Evolutionary conservation across 92 coral and sea anemone genomes (phyloP).

Genomic region (Scolanthus callimorphus): DNA sequence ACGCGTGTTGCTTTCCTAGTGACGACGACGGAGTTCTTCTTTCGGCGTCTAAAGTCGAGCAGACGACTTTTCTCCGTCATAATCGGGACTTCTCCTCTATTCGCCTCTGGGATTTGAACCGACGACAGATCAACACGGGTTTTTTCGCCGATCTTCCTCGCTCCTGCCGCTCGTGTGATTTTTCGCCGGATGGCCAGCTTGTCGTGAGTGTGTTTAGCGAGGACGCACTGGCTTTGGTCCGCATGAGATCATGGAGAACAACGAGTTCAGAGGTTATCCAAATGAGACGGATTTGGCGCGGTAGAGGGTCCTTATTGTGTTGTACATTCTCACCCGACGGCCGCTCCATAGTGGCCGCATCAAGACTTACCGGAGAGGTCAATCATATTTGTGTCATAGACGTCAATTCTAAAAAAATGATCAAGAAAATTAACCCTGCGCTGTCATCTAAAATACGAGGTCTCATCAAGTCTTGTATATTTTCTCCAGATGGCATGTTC

Average conservation of each 20-base stretch:
- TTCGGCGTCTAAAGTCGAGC: slow-evolving; percentile 89
- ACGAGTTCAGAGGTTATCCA: slow-evolving; percentile 91
- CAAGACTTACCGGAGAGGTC: slow-evolving; percentile 67
- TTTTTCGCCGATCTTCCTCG: slow-evolving; percentile 90
- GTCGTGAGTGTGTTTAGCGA: slow-evolving; percentile 85
- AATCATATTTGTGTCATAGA: slow-evolving; percentile 83
- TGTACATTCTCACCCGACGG: slow-evolving; percentile 90
- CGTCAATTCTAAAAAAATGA: slow-evolving; percentile 64
- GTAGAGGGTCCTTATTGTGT: slow-evolving; percentile 71
- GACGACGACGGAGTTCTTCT: slow-evolving; percentile 84
- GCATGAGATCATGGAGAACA: slow-evolving; percentile 92
- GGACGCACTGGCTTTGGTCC: slow-evolving; percentile 79
- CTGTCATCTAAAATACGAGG: slow-evolving; percentile 75
- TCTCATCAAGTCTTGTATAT: slow-evolving; percentile 68
- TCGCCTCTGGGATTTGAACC: slow-evolving; percentile 85
- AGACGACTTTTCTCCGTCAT: slow-evolving; percentile 76
- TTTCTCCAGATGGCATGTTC: slow-evolving; percentile 83
- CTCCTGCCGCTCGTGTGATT: slow-evolving; percentile 82
- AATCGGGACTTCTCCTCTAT: slow-evolving; percentile 89
- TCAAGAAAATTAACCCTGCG: slow-evolving; percentile 68
- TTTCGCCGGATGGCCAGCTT: slow-evolving; percentile 86
- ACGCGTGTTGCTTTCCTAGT: slow-evolving; percentile 86
- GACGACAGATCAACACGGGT: slow-evolving; percentile 84
- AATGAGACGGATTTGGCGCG: slow-evolving; percentile 86
- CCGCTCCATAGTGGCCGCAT: slow-evolving; percentile 75